Evolutionary conservation across 2,113 vertebrate genomes (phyloP).

Genomic region (Pomatorhinus ruficollis): DNA sequence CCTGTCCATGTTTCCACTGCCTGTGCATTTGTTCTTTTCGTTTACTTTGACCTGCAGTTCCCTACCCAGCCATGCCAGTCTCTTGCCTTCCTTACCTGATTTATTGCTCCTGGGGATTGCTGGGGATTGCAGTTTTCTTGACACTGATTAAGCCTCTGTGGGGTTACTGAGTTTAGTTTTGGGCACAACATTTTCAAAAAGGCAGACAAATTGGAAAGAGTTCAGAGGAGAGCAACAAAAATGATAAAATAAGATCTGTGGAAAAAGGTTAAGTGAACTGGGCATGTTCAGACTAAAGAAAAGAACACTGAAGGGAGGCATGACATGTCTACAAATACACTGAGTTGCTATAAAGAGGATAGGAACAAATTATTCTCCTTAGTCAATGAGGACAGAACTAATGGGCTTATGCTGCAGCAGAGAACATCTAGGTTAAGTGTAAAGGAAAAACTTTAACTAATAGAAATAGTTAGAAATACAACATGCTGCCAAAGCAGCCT

Average conservation of each 20-base stretch:
- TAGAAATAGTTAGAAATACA: background rate
- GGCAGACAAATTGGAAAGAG: background rate
- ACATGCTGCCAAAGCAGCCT: background rate
- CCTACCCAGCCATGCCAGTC: background rate
- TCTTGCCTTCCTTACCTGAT: background rate
- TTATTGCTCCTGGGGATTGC: background rate
- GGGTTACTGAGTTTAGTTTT: background rate
- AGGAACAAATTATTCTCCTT: constrained; percentile 36
- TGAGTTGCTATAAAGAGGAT: background rate
- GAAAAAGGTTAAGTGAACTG: constrained; percentile 44
- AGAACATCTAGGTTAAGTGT: constrained; percentile 24
- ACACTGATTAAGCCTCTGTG: constrained; percentile 14
- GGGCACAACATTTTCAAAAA: constrained; percentile 1
- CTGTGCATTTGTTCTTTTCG: background rate
- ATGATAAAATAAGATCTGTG: constrained; percentile 22
- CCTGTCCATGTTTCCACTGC: background rate
- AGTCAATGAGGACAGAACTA: constrained; percentile 36
- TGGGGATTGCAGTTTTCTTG: background rate
- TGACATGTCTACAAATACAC: constrained; percentile 21
- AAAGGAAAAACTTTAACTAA: constrained; percentile 30
- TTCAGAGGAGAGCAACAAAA: constrained; percentile 22
- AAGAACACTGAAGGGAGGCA: constrained; percentile 24
- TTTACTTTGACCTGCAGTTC: background rate
- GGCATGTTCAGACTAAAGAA: constrained; percentile 22
- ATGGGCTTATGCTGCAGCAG: background rate